A percentile compares a stretch with the other conserved stretches of the same genome.
These are phyloP conservation scores for Electrophaes corylata DNA, from an alignment of 2,888 invertebrate species.

Conservation along the genomic window DNA sequence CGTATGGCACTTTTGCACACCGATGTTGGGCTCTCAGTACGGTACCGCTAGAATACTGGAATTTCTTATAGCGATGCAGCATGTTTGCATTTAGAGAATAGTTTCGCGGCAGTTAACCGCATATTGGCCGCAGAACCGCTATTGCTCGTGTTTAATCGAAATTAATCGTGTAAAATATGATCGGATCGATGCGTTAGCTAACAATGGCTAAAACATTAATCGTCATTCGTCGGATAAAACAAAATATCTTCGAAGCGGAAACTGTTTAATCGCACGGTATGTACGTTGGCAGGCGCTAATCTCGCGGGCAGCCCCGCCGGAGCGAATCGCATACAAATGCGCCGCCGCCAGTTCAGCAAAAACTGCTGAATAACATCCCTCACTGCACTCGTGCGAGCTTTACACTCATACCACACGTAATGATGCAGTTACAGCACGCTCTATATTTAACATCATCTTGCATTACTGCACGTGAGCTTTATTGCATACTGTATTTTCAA, in stretches of 20 bases:
- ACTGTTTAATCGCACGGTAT: conserved; percentile 74
- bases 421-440: conserved; percentile 68
- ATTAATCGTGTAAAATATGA: conserved; percentile 36
- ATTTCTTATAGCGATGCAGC: conserved; percentile 69
- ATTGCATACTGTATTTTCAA: conserved; percentile 41
- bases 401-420: conserved; percentile 59
- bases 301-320: conserved; percentile 69
- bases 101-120: conserved; percentile 50
- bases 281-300: conserved; percentile 69
- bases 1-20: conserved; percentile 66
- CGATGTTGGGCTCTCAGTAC: conserved; percentile 54
- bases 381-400: conserved; percentile 63
- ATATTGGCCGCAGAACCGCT: conserved; percentile 48
- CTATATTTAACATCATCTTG: conserved; percentile 61
- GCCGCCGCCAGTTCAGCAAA: conserved; percentile 67
- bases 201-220: too few species aligned
- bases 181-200: conserved; percentile 34
- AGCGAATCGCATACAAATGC: conserved; percentile 80
- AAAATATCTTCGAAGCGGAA: conserved; percentile 61
- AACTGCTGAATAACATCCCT: conserved; percentile 78
- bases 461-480: conserved; percentile 41
- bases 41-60: conserved; percentile 63
- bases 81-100: conserved; percentile 62
- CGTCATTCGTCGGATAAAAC: conserved; percentile 33
- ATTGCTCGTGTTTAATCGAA: conserved; percentile 41